Evolutionary conservation across 2,113 vertebrate genomes (phyloP), one percentile per base, ranked within the genome.

Genomic region (Anhinga anhinga): DNA sequence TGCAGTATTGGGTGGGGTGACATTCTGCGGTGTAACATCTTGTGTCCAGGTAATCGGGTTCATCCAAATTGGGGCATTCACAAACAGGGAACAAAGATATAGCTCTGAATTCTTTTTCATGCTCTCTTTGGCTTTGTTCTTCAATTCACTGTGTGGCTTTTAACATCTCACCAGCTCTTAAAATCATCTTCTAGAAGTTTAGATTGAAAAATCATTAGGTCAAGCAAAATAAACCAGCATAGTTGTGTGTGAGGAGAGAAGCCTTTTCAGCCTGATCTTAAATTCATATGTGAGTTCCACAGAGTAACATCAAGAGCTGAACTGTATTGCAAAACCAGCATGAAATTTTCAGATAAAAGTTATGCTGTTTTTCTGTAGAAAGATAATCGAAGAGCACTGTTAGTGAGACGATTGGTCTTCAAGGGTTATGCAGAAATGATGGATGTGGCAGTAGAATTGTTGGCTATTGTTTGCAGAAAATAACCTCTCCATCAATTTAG

Each of bases 41-140:
- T 53, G 36, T 93, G 82, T 66, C 66, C 91, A 88, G 74, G 86
- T 95, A 89, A 93, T 97, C 94, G 23, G 53, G 59, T 86, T 90
- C 58, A 90, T 65, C 70, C 94, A 94, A 84, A 79, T 9, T 80
- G 70, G 26, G 63, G 26, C 70, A 88, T 91, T 89, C 11, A 10
- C 70, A 82, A 85, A 65, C 27, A 44, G 53, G 23, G 38, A 89
- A n/a, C 40, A 70, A 82, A 95, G 93, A 96, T 96, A 95, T 18
- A 80, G 26, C 38, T 87, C 38, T 19, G 42, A 70, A 30, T 69
- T 87, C 40, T 69, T 66, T 40, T 40, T 79, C 36, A 1, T 52
- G 36, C 26, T 79, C 23, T 82, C 19, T 62, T 74, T 65, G 59
- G 0, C 52, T 88, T 86, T 42, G 23, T 92, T 71, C 34, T 36